Evolutionary conservation across 2,797 vertebrate species (phyloP), one percentile per base, ranked within the genome.

Genomic region (Dendrocincla fuliginosa): DNA sequence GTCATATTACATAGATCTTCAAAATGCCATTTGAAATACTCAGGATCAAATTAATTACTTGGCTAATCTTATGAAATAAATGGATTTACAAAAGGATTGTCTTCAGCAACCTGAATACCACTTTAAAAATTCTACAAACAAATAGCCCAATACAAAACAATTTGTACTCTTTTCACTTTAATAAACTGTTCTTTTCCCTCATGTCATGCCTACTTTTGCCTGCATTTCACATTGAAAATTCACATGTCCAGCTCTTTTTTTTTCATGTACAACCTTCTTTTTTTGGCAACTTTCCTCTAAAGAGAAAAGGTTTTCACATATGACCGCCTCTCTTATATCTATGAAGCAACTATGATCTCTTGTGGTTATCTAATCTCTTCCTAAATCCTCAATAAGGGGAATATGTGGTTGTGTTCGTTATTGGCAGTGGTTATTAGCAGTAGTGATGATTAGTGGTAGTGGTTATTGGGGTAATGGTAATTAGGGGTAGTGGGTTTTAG

Each of bases 321-420:
- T 17, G 24, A 77, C 50, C 46, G 81, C 52, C 57, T 69, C 41
- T 67, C 27, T 76, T 60, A 12, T 30, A 77, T 82, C 42, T 69
- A 19, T 89, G 76, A 88, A 59, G 61, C 35, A 93, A 83, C 71
- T 89, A 13, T 90, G 93, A 94, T 87, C 89, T 93, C 95, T 94
- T 87, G 93, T 86, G 83, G 92, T 91, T 92, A 94, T 49, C 88
- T 89, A 64, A 92, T 75, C 75, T 87, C 76, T 56, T 76, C 44
- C 44, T 84, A 95, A 88, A 89, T 93, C 83, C 86, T 74, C 33
- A 92, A 10, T 94, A 91, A 91, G 55, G 61, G 69, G n/a, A n/a
- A n/a, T n/a, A n/a, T n/a, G n/a, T n/a, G n/a, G n/a, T n/a, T n/a
- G n/a, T n/a, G n/a, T n/a, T n/a, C n/a, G n/a, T n/a, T n/a, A n/a